These are phyloP conservation scores for Paratrypauchen microcephalus DNA, from an alignment of 2,797 vertebrate genomes.

Conservation along the genomic window DNA sequence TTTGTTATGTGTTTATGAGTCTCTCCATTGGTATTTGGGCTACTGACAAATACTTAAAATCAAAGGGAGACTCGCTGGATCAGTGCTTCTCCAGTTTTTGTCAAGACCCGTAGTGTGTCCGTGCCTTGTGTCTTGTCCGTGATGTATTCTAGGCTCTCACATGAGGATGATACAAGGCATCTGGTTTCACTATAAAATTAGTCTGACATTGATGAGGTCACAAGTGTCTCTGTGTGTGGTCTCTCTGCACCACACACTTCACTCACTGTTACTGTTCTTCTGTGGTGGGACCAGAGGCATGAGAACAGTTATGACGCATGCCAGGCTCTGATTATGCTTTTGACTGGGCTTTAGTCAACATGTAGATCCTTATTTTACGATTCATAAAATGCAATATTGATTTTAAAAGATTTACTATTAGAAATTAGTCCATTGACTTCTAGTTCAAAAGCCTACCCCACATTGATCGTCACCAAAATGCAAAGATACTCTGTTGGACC, in stretches of 20 bases:
- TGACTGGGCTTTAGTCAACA: not conserved
- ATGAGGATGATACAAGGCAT: slow-evolving; percentile 75
- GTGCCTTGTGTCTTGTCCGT: slow-evolving; percentile 46
- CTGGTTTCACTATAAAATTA: slow-evolving; percentile 81
- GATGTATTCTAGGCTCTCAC: slow-evolving; percentile 77
- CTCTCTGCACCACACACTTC: slow-evolving; percentile 44
- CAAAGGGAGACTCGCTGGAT: not conserved
- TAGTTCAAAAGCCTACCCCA: too few relatives aligned
- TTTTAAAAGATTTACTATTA: too few relatives aligned
- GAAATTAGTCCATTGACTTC: too few relatives aligned
- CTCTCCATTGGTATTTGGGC: not conserved
- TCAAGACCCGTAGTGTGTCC: slow-evolving; percentile 7
- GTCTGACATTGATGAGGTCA: slow-evolving; percentile 68
- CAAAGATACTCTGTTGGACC: too few relatives aligned
- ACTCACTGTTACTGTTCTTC: slow-evolving; percentile 33
- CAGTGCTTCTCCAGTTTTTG: too few relatives aligned
- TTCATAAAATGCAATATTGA: not conserved
- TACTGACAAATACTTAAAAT: not conserved
- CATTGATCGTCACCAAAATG: too few relatives aligned
- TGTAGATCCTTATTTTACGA: not conserved
- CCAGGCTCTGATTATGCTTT: slow-evolving; percentile 20
- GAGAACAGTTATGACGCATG: slow-evolving; percentile 4
- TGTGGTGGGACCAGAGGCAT: not conserved
- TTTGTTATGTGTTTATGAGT: not conserved
- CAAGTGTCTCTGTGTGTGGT: slow-evolving; percentile 73